Evolutionary conservation across 2,888 invertebrate species (phyloP).

Genomic region (Ochropacha duplaris): DNA sequence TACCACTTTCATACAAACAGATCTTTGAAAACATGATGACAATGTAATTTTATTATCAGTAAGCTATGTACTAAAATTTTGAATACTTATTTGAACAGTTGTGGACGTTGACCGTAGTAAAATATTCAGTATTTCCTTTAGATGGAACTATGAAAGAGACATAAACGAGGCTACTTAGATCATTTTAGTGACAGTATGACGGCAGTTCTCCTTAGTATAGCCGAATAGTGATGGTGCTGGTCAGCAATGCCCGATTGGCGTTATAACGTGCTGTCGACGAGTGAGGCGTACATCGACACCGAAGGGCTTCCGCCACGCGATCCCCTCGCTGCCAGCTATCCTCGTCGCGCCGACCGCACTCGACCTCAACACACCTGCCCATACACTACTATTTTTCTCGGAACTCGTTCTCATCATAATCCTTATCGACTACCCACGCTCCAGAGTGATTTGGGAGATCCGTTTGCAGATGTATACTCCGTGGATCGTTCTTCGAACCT

Average conservation of each 20-base stretch:
- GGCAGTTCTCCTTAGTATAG: conserved; percentile 38
- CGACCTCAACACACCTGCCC: conserved; percentile 76
- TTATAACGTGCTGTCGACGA: conserved; percentile 80
- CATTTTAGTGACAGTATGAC: conserved; percentile 36
- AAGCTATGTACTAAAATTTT: neutral
- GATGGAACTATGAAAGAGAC: conserved; percentile 47
- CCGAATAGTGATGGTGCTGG: conserved; percentile 66
- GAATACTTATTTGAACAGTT: conserved; percentile 50
- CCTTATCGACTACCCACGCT: conserved; percentile 58
- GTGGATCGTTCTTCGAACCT: conserved; percentile 76
- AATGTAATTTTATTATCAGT: neutral
- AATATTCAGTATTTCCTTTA: conserved; percentile 37
- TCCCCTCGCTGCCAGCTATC: conserved; percentile 76
- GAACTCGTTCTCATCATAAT: conserved; percentile 57
- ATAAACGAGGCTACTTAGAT: conserved; percentile 32
- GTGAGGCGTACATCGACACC: conserved; percentile 74
- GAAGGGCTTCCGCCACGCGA: conserved; percentile 57
- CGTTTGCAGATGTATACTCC: conserved; percentile 71
- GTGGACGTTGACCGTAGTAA: conserved; percentile 61
- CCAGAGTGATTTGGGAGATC: conserved; percentile 70
- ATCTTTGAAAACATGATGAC: neutral
- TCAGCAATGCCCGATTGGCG: conserved; percentile 81
- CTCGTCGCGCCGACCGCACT: conserved; percentile 78
- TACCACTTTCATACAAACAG: too few relatives aligned
- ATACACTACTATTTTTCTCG: conserved; percentile 74